Evolutionary conservation across 1,140 invertebrate species (phyloP).

Genomic region (Atta cephalotes): DNA sequence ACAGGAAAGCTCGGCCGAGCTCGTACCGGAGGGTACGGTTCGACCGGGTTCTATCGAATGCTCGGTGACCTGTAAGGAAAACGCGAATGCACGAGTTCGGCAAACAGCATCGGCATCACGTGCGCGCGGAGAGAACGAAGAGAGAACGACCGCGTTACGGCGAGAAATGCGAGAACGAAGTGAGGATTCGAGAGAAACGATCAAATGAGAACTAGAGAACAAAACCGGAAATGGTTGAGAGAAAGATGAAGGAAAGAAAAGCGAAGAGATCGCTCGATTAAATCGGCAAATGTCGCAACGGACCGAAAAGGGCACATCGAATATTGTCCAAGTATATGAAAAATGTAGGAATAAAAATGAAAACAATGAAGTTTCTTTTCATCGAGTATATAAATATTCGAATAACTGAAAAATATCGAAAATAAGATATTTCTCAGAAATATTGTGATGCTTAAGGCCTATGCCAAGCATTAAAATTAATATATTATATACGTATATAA

Average conservation of each 20-base stretch:
- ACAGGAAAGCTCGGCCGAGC: slow-evolving; percentile 66
- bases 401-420: neutral
- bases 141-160: slow-evolving; percentile 10
- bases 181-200: neutral
- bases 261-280: neutral
- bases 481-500: too few species aligned
- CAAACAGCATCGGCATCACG: slow-evolving; percentile 80
- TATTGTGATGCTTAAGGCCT: neutral
- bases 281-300: neutral
- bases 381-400: neutral
- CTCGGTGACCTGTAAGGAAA: slow-evolving; percentile 81
- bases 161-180: slow-evolving; percentile 21
- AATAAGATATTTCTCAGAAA: neutral
- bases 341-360: neutral
- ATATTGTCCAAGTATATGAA: neutral
- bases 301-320: neutral
- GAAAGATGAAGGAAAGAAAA: neutral
- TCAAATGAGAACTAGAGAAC: neutral
- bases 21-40: slow-evolving; percentile 69
- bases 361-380: neutral
- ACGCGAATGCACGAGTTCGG: slow-evolving; percentile 81
- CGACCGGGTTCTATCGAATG: slow-evolving; percentile 75
- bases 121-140: slow-evolving; percentile 59
- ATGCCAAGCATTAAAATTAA: too few species aligned
- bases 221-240: neutral